Conservation (phyloP, 2,888 invertebrate species). For the Hymenopus coronatus region DNA sequence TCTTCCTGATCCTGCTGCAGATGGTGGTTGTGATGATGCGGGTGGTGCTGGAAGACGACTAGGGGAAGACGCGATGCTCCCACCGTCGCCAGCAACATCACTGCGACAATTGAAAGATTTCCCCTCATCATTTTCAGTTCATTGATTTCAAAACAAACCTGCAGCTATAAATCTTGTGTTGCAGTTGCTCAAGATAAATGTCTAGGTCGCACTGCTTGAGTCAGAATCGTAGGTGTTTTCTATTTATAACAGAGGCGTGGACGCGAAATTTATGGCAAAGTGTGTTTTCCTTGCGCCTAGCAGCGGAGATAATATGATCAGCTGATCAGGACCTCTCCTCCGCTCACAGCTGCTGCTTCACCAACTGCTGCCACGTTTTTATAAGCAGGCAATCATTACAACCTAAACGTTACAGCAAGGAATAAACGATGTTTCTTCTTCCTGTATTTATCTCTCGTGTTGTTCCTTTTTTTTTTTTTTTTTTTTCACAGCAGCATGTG, state of each 20-base stretch:
- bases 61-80: conserved; percentile 35
- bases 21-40: conserved; percentile 27
- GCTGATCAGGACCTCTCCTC: not conserved
- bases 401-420: no score
- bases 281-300: not conserved
- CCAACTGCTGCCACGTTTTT: no score
- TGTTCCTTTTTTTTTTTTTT: no score
- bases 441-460: no score
- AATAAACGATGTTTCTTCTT: no score
- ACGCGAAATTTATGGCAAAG: not conserved
- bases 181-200: no score
- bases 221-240: not conserved
- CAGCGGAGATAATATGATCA: not conserved
- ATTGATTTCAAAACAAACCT: no score
- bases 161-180: no score
- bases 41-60: conserved; percentile 37
- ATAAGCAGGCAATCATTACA: no score
- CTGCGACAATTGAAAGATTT: not conserved
- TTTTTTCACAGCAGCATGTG: no score
- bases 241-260: not conserved
- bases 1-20: conserved; percentile 43
- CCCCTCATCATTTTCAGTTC: not conserved
- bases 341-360: not conserved
- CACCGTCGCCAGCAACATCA: not conserved
- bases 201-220: not conserved